Base-by-base conservation (phyloP, 2,888 invertebrate genomes). In the Ophion ventricosus region DNA sequence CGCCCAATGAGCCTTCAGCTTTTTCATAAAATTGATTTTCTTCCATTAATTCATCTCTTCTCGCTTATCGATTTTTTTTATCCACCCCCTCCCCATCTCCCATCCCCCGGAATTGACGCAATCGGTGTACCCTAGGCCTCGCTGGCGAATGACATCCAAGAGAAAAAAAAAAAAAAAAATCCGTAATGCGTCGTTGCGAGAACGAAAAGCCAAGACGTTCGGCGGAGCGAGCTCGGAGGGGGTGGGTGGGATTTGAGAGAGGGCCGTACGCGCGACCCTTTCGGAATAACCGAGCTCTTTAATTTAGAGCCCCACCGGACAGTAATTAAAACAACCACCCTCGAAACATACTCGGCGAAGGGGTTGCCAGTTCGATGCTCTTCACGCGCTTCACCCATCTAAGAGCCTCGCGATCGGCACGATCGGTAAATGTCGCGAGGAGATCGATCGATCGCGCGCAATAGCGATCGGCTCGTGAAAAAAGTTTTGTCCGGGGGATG, bases 311-410 rank as follows among this genome's bases (percentile, higher is more conserved):
- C 49, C 49, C 89, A 87, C 91, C 90, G 93, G 93, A 93, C 93
- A 92, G 93, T 93, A 93, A 93, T 93, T 93, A 93, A 93, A 93
- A 92, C 92, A 92, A 92, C 92, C 92, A 90, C 89, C 92, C 91
- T 89, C 87, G 23, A 90, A 91, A 90, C 91, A 91, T 91, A 91
- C 91, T 90, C 90, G 61, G 87, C 75, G 85, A 90, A 92, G 92
- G 82, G 92, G 90, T 91, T 90, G 89, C 90, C 92, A 91, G 91
- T 90, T 88, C 87, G 73, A 17, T n/a, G n/a, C 63, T 66, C 64
- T 49, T 49, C 17, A n/a, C 17, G 14, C 2, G 35, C 7, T 35
- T 5, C 35, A 2, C 5, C 5, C 14, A 49, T 49, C 49, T 14
- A 17, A 49, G 49, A 49, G 3, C 14, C 49, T 17, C 17, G 17